Conservation (phyloP, 64 coral and sea anemone species). For the Stylophora pistillata region DNA sequence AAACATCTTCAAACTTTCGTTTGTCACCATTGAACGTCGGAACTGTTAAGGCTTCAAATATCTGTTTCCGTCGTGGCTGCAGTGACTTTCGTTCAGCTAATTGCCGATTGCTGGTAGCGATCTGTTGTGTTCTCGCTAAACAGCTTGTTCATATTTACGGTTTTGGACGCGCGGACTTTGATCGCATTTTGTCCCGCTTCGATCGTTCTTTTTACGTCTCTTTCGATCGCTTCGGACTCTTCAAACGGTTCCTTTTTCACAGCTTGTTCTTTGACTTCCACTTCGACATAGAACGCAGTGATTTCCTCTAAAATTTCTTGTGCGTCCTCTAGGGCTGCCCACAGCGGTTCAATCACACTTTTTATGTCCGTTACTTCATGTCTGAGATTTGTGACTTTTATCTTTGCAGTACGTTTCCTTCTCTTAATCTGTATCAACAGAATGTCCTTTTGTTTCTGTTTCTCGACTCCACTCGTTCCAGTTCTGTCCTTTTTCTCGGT, state of each 20-base stretch:
- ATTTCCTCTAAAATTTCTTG: no score
- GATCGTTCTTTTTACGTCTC: neutral
- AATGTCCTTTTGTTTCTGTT: no score
- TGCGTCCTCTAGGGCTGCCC: no score
- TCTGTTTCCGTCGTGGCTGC: neutral
- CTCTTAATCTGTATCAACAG: no score
- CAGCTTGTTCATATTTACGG: neutral
- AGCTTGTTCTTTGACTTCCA: no score
- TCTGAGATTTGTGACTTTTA: no score
- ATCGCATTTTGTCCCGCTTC: neutral
- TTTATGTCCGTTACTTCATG: no score
- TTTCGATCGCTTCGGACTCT: neutral
- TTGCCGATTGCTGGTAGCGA: neutral
- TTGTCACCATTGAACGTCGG: constrained; percentile 22
- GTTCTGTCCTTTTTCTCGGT: no score
- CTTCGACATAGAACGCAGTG: no score
- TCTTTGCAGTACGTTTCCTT: no score
- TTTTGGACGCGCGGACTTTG: neutral
- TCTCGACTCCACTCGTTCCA: no score
- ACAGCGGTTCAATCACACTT: no score
- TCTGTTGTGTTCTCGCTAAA: neutral
- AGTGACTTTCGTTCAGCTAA: constrained; percentile 5
- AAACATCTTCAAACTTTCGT: constrained; percentile 42
- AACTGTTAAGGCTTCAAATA: constrained; percentile 16
- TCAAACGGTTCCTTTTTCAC: neutral